Evolutionary conservation across 2,113 vertebrate species (phyloP), one percentile per base, ranked within the genome.

Genomic region (Cyprinus carpio): DNA sequence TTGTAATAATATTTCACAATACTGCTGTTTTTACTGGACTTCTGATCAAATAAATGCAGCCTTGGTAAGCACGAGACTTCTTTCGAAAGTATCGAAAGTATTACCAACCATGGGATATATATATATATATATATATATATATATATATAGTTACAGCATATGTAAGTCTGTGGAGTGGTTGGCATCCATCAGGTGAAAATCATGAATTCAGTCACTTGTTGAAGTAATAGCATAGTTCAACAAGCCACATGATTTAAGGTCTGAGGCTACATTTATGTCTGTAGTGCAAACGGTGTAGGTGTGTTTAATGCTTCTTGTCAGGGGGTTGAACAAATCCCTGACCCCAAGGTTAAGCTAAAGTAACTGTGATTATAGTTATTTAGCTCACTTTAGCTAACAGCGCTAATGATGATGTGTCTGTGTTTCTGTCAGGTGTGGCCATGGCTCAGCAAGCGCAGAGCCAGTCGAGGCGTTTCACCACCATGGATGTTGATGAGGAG

Each of bases 401-500:
- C 18, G 27, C 4, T 58, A 54, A 56, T 58, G 25, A 11, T 49
- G 16, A n/a, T 16, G 9, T 92, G 91, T 77, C 80, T 64, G 12
- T 62, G 12, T 96, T 69, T 79, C 87, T 88, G 94, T 43, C 95
- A 99, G 98, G 95, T 93, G 94, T 94, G 90, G 94, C 60, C 85
- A 72, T 82, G 85, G 94, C 93, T n/a, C 65, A 89, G 88, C 95
- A 92, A 92, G 92, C 94, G 90, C 94, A 94, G 88, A 94, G 86
- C 89, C 95, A 94, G 89, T 95, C 89, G 86, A 96, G 95, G 88
- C 87, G 43, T 54, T 82, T 87, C 74, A 93, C 94, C 91, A 90
- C 92, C 89, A 97, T 98, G 98, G 97, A 98, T 86, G 87, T 94
- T 89, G 97, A 98, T 8, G 97, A 98, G 89, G 98, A 98, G 92